Evolutionary conservation across 2,797 vertebrate species (phyloP), one percentile per base, ranked within the genome.

Genomic region (Trematomus bernacchii): DNA sequence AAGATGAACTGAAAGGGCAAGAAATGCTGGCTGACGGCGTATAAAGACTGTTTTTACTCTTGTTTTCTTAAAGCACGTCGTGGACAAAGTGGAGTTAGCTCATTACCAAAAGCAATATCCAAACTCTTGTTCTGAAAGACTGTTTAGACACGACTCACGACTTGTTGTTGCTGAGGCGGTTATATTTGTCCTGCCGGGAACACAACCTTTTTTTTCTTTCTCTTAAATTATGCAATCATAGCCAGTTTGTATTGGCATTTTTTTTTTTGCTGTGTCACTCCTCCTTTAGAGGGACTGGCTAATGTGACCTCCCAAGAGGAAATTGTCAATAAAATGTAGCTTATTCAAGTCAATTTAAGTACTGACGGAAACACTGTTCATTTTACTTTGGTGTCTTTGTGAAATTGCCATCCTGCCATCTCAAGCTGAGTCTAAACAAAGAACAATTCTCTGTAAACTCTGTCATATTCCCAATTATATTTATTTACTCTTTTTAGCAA

Each of bases 81-180:
- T 78, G 42, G 44, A 66, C 55, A 40, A 73, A 77, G 47, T 74
- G 30, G 60, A 47, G 30, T 33, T 70, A 79, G 62, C 71, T 73
- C 62, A 71, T 82, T 66, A 73, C 23, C 21, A 48, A 63, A 74
- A 78, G 60, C 66, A 82, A 73, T 71, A 81, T 86, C 43, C 55
- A 73, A 62, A 55, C 52, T 73, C 43, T 63, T 63, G 13, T 30
- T 76, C 10, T 71, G 23, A 87, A 82, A 71, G 54, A 54, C 43
- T 74, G 76, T 57, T 60, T 48, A 62, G 53, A 77, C 70, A 55
- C 15, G 2, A 10, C 44, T 70, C 43, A 62, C 61, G 66, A 71
- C 61, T 66, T 80, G 64, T 48, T 75, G 60, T 57, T 70, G 33
- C 76, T 66, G 64, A 64, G 23, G 54, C 16, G 4, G 73, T 69